Evolutionary conservation across 2,113 vertebrate genomes (phyloP).

Genomic region (Pogonocichla stellata): DNA sequence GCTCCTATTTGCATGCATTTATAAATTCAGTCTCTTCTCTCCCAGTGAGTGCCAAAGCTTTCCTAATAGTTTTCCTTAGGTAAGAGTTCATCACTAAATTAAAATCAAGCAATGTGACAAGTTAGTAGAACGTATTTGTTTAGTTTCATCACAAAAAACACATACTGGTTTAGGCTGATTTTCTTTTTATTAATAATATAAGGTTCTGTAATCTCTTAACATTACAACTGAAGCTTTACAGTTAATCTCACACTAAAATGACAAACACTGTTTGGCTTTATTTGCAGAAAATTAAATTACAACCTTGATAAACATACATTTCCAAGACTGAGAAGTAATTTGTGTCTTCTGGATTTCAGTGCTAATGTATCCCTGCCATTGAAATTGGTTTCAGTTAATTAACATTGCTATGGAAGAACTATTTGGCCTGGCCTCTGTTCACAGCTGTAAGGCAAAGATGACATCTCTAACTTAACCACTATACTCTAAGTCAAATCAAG

Average conservation of each 20-base stretch:
- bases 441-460: constrained; percentile 37
- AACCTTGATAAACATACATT: constrained; percentile 61
- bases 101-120: constrained; percentile 18
- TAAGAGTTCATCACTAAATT: not conserved
- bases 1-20: not conserved
- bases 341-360: constrained; percentile 50
- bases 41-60: not conserved
- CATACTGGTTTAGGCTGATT: constrained; percentile 30
- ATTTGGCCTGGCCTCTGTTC: constrained; percentile 29
- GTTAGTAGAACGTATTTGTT: constrained; percentile 24
- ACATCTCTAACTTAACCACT: not conserved
- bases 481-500: not conserved
- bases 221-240: constrained; percentile 73
- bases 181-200: constrained; percentile 77
- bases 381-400: constrained; percentile 42
- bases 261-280: constrained; percentile 70
- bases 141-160: constrained; percentile 46
- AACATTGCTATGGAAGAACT: constrained; percentile 38
- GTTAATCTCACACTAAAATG: constrained; percentile 71
- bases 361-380: constrained; percentile 27
- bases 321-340: constrained; percentile 56
- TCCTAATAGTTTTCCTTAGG: not conserved
- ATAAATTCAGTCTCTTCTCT: not conserved
- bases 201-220: constrained; percentile 71
- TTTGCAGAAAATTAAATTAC: constrained; percentile 66